phyloP scores from a whole-genome alignment of 2,797 vertebrate genomes.

The Malurus leucopterus region DNA sequence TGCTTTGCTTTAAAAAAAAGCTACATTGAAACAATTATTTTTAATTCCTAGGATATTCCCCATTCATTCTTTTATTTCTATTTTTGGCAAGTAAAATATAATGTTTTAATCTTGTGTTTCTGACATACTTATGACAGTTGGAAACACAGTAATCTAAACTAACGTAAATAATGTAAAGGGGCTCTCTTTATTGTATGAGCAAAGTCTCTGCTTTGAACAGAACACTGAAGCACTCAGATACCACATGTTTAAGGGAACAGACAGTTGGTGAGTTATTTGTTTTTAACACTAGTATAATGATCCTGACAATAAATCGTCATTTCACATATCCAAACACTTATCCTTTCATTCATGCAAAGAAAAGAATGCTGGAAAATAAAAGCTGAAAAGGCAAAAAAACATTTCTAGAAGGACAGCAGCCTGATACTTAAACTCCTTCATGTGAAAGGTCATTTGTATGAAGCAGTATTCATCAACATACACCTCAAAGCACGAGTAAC shows the following conservation, averaged over 20 bases:
- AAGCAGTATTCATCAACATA: neutral
- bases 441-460: neutral
- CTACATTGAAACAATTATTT: neutral
- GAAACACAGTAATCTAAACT: neutral
- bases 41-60: neutral
- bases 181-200: neutral
- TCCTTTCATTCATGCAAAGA: neutral
- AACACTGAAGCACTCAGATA: neutral
- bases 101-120: neutral
- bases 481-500: neutral
- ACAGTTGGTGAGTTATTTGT: slow-evolving; percentile 54
- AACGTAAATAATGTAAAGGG: slow-evolving; percentile 6
- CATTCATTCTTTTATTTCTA: neutral
- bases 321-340: neutral
- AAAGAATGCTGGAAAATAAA: neutral
- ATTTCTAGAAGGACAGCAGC: neutral
- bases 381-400: neutral
- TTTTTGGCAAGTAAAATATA: neutral
- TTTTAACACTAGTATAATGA: slow-evolving; percentile 56
- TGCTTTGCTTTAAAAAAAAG: neutral
- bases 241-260: slow-evolving; percentile 46
- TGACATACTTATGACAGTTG: neutral
- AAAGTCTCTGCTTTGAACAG: slow-evolving; percentile 12
- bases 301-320: slow-evolving; percentile 10
- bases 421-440: neutral